Base-by-base conservation (phyloP, 2,888 invertebrate species). In the Drosophila peninsularis region DNA sequence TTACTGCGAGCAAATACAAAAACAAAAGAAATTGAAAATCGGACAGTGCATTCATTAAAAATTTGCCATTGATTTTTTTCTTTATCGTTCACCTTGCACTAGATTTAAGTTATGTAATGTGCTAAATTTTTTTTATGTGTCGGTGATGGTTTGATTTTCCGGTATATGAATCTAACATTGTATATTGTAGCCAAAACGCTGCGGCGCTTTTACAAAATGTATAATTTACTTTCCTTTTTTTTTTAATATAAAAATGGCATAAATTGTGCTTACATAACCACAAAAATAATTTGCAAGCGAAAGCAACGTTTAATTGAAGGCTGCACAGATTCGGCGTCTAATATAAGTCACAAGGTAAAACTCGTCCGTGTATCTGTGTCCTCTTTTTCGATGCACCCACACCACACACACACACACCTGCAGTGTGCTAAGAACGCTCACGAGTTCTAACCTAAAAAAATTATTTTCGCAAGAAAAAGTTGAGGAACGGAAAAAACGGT, bases 81-180 rank as follows among this genome's bases (percentile, higher is more conserved):
- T 72, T 80, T 66, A 88, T 68, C 69, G 57, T 75, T 89, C 87
- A 86, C 82, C 78, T 80, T 82, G 82, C 75, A 74, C 77, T 82
- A 84, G 64, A 71, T 78, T 61, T 62, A 74, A 80, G 90, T 88
- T 88, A 88, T 88, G 90, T 88, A 88, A 88, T 80, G 82, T 86
- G 88, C 75, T 56, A 64, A 42, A 13, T 63, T 64, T 77, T 80
- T 69, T 80, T 80, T 70, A 47, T 73, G 82, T 84, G 80, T 72
- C 49, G 82, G 88, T 83, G 86, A 45, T 85, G 74, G 72, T 71
- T 78, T 52, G 42, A 49, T 45, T 60, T 21, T 54, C 19, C 53
- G 37, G 45, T 75, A 63, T 56, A 49, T 63, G 50, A 42, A 50
- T 45, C 36, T 62, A 72, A n/a, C 37, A 44, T 21, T 56, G 7